Conservation (phyloP, 2,113 vertebrate genomes). For the Atlantisia rogersi region DNA sequence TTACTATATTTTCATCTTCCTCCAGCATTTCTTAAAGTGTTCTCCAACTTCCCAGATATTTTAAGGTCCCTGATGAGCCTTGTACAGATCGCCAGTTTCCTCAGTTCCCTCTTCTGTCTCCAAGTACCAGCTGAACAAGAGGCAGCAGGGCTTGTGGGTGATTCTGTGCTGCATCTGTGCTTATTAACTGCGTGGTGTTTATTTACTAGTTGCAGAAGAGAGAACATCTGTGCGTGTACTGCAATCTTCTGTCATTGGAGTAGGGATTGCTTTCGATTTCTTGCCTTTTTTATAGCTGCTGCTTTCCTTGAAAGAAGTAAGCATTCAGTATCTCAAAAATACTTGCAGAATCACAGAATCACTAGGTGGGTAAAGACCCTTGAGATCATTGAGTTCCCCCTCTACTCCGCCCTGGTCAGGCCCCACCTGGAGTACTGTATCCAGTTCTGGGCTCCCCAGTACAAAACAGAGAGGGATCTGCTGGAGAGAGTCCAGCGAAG, state of each 20-base stretch:
- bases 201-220: conserved; percentile 43
- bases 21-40: neutral
- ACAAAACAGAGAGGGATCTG: no score
- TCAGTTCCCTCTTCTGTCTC: neutral
- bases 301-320: conserved; percentile 26
- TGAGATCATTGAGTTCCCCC: no score
- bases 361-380: no score
- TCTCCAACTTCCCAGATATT: neutral
- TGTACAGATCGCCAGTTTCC: neutral
- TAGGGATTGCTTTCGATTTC: conserved; percentile 8
- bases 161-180: conserved; percentile 44
- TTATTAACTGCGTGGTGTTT: neutral
- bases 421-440: no score
- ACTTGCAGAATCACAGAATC: no score
- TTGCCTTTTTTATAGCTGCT: neutral
- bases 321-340: neutral
- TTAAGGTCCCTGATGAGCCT: neutral
- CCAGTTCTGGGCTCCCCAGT: no score
- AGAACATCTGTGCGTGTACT: conserved; percentile 31
- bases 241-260: neutral
- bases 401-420: no score
- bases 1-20: neutral
- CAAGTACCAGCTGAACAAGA: conserved; percentile 15
- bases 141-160: neutral
- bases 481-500: no score